Percentiles rank a stretch among this genome's conserved stretches.
Conservation (phyloP, 1,140 invertebrate species). For the Drosophila carrolli region DNA sequence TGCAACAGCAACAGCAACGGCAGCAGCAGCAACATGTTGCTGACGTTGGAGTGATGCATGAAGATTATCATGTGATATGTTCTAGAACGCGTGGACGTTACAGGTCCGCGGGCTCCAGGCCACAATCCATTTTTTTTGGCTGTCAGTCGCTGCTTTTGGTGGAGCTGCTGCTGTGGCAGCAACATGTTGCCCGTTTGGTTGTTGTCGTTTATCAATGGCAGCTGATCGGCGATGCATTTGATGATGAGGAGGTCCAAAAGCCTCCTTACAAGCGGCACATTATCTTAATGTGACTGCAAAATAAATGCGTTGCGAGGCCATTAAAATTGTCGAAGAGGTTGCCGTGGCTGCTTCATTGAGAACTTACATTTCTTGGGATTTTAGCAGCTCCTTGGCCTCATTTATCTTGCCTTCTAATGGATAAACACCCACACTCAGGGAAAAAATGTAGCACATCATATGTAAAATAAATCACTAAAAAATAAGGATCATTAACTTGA, state of each 20-base stretch:
- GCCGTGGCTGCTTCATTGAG: conserved; percentile 22
- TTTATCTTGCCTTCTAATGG: conserved; percentile 38
- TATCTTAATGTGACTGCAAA: conserved; percentile 82
- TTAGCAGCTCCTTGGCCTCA: conserved; percentile 36
- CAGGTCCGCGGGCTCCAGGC: conserved; percentile 37
- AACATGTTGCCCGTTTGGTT: conserved; percentile 39
- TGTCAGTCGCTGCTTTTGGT: conserved; percentile 35
- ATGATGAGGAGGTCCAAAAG: conserved; percentile 60
- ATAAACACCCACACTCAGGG: background rate
- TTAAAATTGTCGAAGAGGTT: conserved; percentile 35
- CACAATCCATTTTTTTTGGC: conserved; percentile 65
- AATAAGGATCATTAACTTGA: too few species aligned
- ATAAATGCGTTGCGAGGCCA: conserved; percentile 64
- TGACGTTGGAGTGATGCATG: conserved; percentile 79
- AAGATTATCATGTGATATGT: conserved; percentile 82
- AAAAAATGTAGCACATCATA: background rate
- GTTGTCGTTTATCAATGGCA: conserved; percentile 73
- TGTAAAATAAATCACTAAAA: too few species aligned
- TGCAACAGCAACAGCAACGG: conserved; percentile 38
- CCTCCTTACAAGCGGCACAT: conserved; percentile 71
- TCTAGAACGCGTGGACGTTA: conserved; percentile 66
- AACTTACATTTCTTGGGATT: conserved; percentile 33
- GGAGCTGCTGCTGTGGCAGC: conserved; percentile 22
- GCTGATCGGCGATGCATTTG: conserved; percentile 75
- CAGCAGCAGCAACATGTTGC: conserved; percentile 31